Percentiles rank a stretch among this genome's conserved stretches.
phyloP scores from a whole-genome alignment of 2,888 invertebrate species.

The Heteromyza rotundicornis region DNA sequence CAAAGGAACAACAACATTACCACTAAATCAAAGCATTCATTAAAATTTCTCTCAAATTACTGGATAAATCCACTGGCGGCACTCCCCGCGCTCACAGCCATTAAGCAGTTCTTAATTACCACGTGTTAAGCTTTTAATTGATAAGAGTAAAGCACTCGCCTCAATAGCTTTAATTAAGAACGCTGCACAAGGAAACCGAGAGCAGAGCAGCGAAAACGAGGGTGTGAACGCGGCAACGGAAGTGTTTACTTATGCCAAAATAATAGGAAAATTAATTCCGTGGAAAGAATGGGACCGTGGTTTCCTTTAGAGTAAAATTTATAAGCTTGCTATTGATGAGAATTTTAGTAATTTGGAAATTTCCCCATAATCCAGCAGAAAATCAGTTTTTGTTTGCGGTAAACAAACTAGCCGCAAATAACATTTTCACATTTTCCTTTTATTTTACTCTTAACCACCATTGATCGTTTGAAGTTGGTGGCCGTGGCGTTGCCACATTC shows the following conservation, averaged over 20 bases:
- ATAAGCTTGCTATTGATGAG: too few relatives aligned
- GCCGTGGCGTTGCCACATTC: neutral
- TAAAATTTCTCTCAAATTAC: neutral
- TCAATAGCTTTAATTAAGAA: constrained; percentile 17
- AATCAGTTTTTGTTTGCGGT: too few relatives aligned
- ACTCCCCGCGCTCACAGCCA: neutral
- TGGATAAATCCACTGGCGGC: neutral
- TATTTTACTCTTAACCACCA: too few relatives aligned
- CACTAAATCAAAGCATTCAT: neutral
- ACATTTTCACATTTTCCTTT: too few relatives aligned
- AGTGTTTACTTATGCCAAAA: too few relatives aligned
- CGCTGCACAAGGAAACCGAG: neutral
- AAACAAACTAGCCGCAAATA: too few relatives aligned
- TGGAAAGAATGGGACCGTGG: too few relatives aligned
- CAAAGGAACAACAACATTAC: neutral
- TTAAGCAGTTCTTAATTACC: neutral
- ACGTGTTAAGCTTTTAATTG: neutral
- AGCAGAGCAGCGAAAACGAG: neutral
- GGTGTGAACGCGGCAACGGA: neutral
- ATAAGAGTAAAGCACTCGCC: constrained; percentile 3
- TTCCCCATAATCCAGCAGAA: too few relatives aligned
- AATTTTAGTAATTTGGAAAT: too few relatives aligned
- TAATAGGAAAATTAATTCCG: too few relatives aligned
- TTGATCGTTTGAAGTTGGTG: too few relatives aligned
- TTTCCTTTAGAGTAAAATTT: too few relatives aligned